These are phyloP conservation scores for Falcunculus frontatus DNA, from an alignment of 2,113 vertebrate species.

Conservation along the genomic window DNA sequence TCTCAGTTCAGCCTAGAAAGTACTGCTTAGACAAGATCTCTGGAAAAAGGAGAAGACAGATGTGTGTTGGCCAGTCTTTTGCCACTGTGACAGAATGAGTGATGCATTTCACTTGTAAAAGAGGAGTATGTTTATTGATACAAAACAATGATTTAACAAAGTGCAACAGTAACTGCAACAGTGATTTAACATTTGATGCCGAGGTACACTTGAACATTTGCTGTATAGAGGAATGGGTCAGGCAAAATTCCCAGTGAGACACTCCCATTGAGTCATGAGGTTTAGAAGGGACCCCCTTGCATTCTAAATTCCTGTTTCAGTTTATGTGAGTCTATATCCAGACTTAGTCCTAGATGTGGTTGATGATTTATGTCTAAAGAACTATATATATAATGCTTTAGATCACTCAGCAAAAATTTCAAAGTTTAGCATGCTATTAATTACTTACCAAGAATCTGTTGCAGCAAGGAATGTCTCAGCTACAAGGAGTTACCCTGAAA, in stretches of 20 bases:
- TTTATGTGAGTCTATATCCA: background rate
- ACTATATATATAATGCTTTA: background rate
- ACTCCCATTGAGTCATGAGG: background rate
- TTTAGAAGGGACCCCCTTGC: background rate
- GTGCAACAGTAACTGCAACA: background rate
- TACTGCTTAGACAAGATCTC: background rate
- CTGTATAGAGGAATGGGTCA: background rate
- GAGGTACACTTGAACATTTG: background rate
- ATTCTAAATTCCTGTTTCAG: background rate
- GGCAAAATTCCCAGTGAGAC: background rate
- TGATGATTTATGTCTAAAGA: background rate
- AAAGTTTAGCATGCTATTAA: background rate
- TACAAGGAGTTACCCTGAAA: background rate
- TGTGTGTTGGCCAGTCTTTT: background rate
- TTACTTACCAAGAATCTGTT: background rate
- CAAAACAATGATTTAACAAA: background rate
- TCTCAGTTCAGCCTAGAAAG: background rate
- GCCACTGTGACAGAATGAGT: background rate
- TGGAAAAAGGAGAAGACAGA: background rate
- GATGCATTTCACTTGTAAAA: background rate
- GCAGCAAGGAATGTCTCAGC: background rate
- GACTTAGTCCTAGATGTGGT: background rate
- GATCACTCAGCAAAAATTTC: background rate
- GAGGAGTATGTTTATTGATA: background rate
- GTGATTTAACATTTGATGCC: background rate